Conservation (phyloP, 2,797 vertebrate species). For the Percopsis omiscomaycus region DNA sequence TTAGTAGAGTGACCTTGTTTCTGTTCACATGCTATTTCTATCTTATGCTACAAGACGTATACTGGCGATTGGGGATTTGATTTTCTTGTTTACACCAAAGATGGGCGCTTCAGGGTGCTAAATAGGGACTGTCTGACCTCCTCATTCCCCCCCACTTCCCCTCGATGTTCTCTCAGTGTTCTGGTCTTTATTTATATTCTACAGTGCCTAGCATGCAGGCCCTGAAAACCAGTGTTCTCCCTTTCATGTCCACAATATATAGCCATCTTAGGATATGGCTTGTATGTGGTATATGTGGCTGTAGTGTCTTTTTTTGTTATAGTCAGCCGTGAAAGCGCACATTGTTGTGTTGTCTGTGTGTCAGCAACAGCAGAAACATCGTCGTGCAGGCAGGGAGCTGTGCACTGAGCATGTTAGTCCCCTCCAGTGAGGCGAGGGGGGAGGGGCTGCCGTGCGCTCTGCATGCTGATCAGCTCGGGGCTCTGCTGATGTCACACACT, state of each 20-base stretch:
- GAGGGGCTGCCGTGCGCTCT: constrained; percentile 60
- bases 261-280: neutral
- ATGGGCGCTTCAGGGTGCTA: neutral
- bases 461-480: constrained; percentile 74
- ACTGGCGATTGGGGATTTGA: constrained; percentile 5
- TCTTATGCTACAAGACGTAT: neutral
- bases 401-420: constrained; percentile 68
- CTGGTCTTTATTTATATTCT: constrained; percentile 10
- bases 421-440: constrained; percentile 51
- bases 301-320: constrained; percentile 23
- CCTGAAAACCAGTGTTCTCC: neutral
- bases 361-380: constrained; percentile 57
- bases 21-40: too few species aligned
- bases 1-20: too few species aligned
- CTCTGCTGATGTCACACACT: constrained; percentile 72
- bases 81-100: neutral
- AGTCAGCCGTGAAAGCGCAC: constrained; percentile 8
- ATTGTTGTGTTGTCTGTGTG: constrained; percentile 28
- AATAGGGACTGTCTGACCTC: constrained; percentile 4
- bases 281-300: constrained; percentile 15
- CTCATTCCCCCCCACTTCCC: neutral
- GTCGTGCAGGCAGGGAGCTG: constrained; percentile 59
- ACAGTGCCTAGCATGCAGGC: neutral
- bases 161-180: neutral
- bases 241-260: neutral